Evolutionary conservation across 1,140 invertebrate genomes (phyloP).

Genomic region (Branchinecta lynchi): DNA sequence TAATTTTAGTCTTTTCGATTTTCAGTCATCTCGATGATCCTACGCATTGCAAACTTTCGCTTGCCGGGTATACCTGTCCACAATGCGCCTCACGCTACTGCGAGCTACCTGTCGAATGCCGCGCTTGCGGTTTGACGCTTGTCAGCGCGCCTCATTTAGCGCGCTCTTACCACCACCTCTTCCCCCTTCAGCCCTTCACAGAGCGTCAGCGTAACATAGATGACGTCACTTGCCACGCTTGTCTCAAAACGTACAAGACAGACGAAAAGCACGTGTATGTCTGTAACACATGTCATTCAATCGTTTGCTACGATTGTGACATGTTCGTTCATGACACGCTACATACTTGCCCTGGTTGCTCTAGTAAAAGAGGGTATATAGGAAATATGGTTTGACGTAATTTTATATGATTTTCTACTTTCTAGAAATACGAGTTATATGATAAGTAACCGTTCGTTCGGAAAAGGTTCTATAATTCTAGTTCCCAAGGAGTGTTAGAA

Average conservation of each 20-base stretch:
- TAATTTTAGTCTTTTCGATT: constrained; percentile 22
- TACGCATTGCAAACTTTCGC: constrained; percentile 40
- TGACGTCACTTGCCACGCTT: constrained; percentile 12
- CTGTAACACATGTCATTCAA: constrained; percentile 58
- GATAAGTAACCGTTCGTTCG: too few relatives aligned
- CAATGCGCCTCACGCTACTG: constrained; percentile 95
- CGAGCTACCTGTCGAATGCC: constrained; percentile 90
- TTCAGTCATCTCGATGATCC: constrained; percentile 55
- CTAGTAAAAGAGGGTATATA: constrained; percentile 33
- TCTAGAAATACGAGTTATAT: too few relatives aligned
- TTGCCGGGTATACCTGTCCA: constrained; percentile 80
- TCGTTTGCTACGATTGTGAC: constrained; percentile 89
- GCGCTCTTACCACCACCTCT: constrained; percentile 89
- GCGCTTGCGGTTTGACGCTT: constrained; percentile 83
- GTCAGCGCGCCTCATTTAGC: constrained; percentile 94
- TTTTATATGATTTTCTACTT: too few relatives aligned
- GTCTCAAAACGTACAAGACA: constrained; percentile 14
- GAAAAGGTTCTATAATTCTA: too few relatives aligned
- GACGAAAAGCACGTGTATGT: constrained; percentile 47
- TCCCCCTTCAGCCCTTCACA: constrained; percentile 69
- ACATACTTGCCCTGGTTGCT: constrained; percentile 88
- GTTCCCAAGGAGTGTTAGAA: too few relatives aligned
- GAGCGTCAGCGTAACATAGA: constrained; percentile 35
- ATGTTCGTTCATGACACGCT: constrained; percentile 80
- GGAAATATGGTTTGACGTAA: background rate